Percentiles rank a stretch among this genome's conserved stretches.
Conservation (phyloP, 2,888 invertebrate species). For the Helobdella robusta region DNA sequence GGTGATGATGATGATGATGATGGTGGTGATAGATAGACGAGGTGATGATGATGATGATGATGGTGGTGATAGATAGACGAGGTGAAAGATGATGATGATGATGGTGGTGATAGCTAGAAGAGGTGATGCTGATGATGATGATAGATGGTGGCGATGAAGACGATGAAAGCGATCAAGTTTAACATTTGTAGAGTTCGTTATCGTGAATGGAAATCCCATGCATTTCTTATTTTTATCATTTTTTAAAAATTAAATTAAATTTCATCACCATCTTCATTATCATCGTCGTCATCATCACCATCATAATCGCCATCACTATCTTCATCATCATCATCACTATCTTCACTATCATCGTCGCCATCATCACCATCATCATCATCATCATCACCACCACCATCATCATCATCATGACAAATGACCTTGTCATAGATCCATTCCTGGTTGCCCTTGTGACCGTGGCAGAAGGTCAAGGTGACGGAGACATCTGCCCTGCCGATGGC, state of each 20-base stretch:
- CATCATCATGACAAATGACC: slow-evolving; percentile 36
- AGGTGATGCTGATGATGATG: neutral
- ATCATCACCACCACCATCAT: neutral
- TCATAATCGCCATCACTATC: too few species aligned
- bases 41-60: neutral
- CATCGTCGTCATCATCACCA: too few species aligned
- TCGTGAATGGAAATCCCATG: too few species aligned
- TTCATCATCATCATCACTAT: too few species aligned
- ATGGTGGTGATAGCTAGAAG: too few species aligned
- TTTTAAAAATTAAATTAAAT: too few species aligned
- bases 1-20: slow-evolving; percentile 11
- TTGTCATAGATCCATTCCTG: slow-evolving; percentile 46
- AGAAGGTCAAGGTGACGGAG: slow-evolving; percentile 40
- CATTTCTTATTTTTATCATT: too few species aligned
- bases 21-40: neutral
- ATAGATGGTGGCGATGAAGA: neutral
- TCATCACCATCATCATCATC: neutral
- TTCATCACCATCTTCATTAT: too few species aligned
- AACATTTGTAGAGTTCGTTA: too few species aligned
- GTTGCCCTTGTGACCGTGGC: slow-evolving; percentile 38
- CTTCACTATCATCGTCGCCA: too few species aligned
- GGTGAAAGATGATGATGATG: too few species aligned
- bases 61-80: too few species aligned
- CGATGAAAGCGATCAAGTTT: neutral
- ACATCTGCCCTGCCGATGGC: slow-evolving; percentile 35